Conservation (phyloP, 2,888 invertebrate genomes). For the Hirtodrosophila alboralis region DNA sequence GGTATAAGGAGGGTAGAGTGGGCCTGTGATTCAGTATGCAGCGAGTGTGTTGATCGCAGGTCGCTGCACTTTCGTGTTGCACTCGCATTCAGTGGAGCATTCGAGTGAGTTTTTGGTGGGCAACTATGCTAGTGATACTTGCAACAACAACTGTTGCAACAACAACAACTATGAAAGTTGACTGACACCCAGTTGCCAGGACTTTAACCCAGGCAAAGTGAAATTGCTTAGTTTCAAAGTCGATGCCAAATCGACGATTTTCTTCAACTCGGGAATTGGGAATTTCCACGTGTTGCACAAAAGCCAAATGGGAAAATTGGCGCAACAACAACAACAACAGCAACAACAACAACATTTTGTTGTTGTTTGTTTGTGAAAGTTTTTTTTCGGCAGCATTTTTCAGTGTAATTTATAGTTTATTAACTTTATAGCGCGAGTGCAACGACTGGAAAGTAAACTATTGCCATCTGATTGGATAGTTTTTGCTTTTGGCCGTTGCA, state of each 20-base stretch:
- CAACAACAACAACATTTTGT: constrained; percentile 37
- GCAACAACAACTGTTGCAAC: constrained; percentile 42
- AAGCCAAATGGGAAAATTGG: constrained; percentile 60
- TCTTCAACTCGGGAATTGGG: constrained; percentile 42
- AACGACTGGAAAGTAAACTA: constrained; percentile 66
- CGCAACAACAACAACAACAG: constrained; percentile 40
- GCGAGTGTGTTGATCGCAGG: constrained; percentile 59
- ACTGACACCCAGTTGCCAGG: constrained; percentile 78
- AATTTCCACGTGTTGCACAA: constrained; percentile 75
- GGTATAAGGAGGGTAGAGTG: not conserved
- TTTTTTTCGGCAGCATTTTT: constrained; percentile 71
- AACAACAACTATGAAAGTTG: constrained; percentile 69
- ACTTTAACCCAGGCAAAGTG: constrained; percentile 80
- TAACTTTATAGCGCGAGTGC: constrained; percentile 75
- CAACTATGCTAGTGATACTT: constrained; percentile 77
- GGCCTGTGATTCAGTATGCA: constrained; percentile 26
- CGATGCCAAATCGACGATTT: constrained; percentile 40
- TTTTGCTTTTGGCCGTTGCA: constrained; percentile 13
- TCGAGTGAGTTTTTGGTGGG: constrained; percentile 74
- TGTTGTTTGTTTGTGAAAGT: constrained; percentile 64
- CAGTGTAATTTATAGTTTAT: constrained; percentile 77
- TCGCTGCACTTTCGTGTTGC: constrained; percentile 64
- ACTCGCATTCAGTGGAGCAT: constrained; percentile 69
- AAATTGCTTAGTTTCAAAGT: constrained; percentile 66
- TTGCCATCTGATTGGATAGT: constrained; percentile 31